Evolutionary conservation across 2,797 vertebrate genomes (phyloP).

Genomic region (Pipistrellus pygmaeus): DNA sequence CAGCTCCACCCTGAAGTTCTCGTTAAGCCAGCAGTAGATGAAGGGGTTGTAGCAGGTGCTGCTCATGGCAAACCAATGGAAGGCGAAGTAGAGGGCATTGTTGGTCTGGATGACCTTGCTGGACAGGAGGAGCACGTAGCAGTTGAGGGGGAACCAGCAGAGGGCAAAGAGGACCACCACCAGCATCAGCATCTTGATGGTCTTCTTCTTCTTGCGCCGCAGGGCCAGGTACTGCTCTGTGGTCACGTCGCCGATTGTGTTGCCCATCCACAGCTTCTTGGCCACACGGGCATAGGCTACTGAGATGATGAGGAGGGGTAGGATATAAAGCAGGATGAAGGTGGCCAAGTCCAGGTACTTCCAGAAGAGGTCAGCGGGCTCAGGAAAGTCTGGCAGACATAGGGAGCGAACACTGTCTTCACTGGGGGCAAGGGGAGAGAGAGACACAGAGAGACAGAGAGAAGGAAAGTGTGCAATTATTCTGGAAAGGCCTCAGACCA

Average conservation of each 20-base stretch:
- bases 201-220: slow-evolving; percentile 88
- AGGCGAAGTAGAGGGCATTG: slow-evolving; percentile 88
- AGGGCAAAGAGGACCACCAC: slow-evolving; percentile 89
- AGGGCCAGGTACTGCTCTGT: slow-evolving; percentile 93
- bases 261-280: slow-evolving; percentile 94
- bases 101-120: slow-evolving; percentile 88
- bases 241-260: slow-evolving; percentile 93
- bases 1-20: slow-evolving; percentile 89
- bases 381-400: slow-evolving; percentile 95
- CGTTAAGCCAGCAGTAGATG: slow-evolving; percentile 91
- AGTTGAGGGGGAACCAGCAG: slow-evolving; percentile 91
- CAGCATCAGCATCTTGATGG: slow-evolving; percentile 90
- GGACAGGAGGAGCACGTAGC: slow-evolving; percentile 89
- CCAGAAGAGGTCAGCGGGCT: slow-evolving; percentile 96
- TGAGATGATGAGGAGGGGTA: slow-evolving; percentile 95
- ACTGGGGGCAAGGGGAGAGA: slow-evolving; percentile 78
- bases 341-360: slow-evolving; percentile 95
- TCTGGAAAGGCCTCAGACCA: neutral
- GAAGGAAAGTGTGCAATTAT: neutral
- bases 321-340: slow-evolving; percentile 94
- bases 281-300: slow-evolving; percentile 93
- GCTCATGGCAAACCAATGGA: slow-evolving; percentile 91
- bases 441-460: too few species aligned
- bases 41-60: slow-evolving; percentile 91
- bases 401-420: slow-evolving; percentile 92